phyloP scores from a whole-genome alignment of 1,140 invertebrate genomes.

The Polypedilum pembai region DNA sequence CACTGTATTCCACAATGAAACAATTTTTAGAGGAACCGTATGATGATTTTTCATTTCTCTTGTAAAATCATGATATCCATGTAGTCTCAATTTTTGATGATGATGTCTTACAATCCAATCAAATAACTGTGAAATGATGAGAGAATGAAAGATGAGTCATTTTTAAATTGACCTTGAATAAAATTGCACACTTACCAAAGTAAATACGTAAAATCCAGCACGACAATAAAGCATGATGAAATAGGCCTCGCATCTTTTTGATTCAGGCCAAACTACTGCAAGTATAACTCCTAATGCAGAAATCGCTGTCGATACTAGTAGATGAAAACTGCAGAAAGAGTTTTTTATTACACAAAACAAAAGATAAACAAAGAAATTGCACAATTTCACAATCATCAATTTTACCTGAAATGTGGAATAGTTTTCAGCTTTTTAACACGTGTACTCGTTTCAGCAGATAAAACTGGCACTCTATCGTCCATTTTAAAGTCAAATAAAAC shows the following conservation, averaged over 20 bases:
- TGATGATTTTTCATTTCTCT: constrained; percentile 52
- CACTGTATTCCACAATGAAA: constrained; percentile 54
- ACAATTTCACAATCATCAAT: background rate
- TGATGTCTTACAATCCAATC: constrained; percentile 51
- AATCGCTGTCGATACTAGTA: constrained; percentile 48
- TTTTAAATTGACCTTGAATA: constrained; percentile 2
- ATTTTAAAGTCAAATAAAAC: background rate
- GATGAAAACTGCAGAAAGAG: constrained; percentile 39
- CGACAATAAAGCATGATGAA: constrained; percentile 58
- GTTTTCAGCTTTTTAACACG: background rate
- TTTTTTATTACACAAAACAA: background rate
- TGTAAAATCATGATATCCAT: constrained; percentile 60
- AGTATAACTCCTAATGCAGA: constrained; percentile 53
- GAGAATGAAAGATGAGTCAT: constrained; percentile 28
- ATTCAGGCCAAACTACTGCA: constrained; percentile 47
- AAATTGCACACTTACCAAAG: constrained; percentile 45
- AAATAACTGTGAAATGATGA: constrained; percentile 43
- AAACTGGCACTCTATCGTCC: background rate
- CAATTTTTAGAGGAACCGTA: constrained; percentile 53
- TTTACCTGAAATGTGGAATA: constrained; percentile 19
- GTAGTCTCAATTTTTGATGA: constrained; percentile 52
- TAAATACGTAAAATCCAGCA: constrained; percentile 53
- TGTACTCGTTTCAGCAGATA: background rate
- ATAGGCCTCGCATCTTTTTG: constrained; percentile 54
- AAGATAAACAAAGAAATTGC: background rate